Base-by-base conservation (phyloP, 2,797 vertebrate species). In the Phrynocephalus forsythii region DNA sequence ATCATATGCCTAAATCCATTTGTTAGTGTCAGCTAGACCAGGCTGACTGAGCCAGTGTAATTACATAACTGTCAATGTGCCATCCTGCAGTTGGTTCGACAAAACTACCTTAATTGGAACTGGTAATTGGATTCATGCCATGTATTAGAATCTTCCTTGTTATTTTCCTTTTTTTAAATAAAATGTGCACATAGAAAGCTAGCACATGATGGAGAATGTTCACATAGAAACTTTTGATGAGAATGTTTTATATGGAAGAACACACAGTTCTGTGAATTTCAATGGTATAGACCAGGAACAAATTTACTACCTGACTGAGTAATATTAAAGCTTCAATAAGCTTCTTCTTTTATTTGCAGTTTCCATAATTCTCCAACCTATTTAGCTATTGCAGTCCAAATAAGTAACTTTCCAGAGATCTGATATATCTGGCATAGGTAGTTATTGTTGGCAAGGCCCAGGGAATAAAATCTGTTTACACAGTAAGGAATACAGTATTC, bases 381-480 rank as follows among this genome's bases (percentile, higher is more conserved):
- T 11, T 1, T 44, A 20, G 33, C 38, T 75, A 20, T 75, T 44
- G 72, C 22, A 75, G 69, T 38, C 72, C 33, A 44, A 75, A 22
- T 38, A 75, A 75, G 72, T 75, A 75, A 44, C 11, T 11, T 52
- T 79, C 52, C 52, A 56, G 52, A 48, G 18, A 18, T 5, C 18
- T 28, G 0, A 6, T 18, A 0, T 9, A 79, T 72, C 73, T 75
- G 13, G 50, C 77, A 79, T 84, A 28, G 50, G 6, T 0, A 1
- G 5, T 28, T 52, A 50, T 26, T n/a, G 66, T 1, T 30, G 75
- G 22, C 56, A 91, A 87, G 50, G 28, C 10, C 5, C 83, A 30
- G 38, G 20, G 52, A 33, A 77, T 87, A 10, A 91, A 84, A 67
- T 84, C 76, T 4, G 1, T 89, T 20, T 76, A 10, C 1, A 78